Base-by-base conservation (phyloP, 2,888 invertebrate species). In the Lathronympha strigana region DNA sequence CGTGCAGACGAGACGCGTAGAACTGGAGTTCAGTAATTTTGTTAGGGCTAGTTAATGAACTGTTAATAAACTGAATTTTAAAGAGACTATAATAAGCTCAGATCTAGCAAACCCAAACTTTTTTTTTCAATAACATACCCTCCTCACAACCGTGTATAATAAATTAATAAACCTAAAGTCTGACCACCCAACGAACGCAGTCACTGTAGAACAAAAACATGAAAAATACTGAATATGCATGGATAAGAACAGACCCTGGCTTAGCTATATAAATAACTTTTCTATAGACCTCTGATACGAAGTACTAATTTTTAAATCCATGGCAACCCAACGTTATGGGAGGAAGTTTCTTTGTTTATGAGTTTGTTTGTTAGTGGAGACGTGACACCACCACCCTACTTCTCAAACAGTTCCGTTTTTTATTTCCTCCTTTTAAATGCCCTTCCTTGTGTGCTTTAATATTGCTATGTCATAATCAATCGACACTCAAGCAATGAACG, bases 311-410 rank as follows among this genome's bases (percentile, higher is more conserved):
- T 54, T 66, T 47, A 66, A 61, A 54, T 47, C 60, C 40, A 61
- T 47, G 21, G 53, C 15, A 38, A 38, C 15, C 31, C 38, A 28
- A 31, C 31, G 40, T 63, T 51, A 63, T 23, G 47, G 31, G 53
- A 15, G 3, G 11, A 66, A 66, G 31, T 66, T 66, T 61, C 53
- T 38, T 66, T 66, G 66, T 66, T 66, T 66, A 66, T 45, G 66
- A 60, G 47, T 61, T 66, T 66, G 66, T 66, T 66, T 61, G 61
- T 61, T 66, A 53, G 63, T 40, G 13, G 28, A 33, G 53, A 49
- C 47, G 47, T 53, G 60, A 61, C 31, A 54, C 38, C 45, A 21
- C 25, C 6, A 36, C 45, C 21, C 38, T 21, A 31, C 25, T 60
- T 38, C 21, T 55, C n/a, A 9, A 28, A 21, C 9, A 23, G 36